Conservation (phyloP, 2,888 invertebrate genomes). For the Drosophila rubida region DNA sequence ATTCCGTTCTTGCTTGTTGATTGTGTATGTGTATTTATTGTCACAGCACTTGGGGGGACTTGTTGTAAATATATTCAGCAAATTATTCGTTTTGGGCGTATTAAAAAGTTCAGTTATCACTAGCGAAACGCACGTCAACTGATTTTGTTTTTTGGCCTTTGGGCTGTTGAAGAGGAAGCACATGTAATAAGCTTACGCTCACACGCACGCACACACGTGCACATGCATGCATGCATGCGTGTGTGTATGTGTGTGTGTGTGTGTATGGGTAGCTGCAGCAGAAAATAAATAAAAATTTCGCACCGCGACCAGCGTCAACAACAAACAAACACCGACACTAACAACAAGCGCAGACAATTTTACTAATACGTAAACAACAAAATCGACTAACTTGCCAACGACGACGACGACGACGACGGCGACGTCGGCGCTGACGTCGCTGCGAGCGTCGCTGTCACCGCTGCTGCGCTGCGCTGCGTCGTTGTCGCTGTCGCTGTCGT, state of each 20-base stretch:
- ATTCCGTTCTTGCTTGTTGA: background rate
- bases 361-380: slow-evolving; percentile 73
- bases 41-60: slow-evolving; percentile 29
- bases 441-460: slow-evolving; percentile 38
- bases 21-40: slow-evolving; percentile 10
- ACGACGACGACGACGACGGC: slow-evolving; percentile 10
- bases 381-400: slow-evolving; percentile 57
- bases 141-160: slow-evolving; percentile 44
- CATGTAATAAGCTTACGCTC: slow-evolving; percentile 47
- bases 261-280: slow-evolving; percentile 51
- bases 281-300: slow-evolving; percentile 78
- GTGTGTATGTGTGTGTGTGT: slow-evolving; percentile 17
- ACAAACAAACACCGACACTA: slow-evolving; percentile 77
- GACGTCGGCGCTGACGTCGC: slow-evolving; percentile 31
- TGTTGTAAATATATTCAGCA: slow-evolving; percentile 46
- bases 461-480: slow-evolving; percentile 34
- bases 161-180: slow-evolving; percentile 56
- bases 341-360: slow-evolving; percentile 68
- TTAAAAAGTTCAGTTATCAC: slow-evolving; percentile 62
- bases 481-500: slow-evolving; percentile 12
- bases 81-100: slow-evolving; percentile 17
- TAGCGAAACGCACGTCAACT: slow-evolving; percentile 70
- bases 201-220: slow-evolving; percentile 19
- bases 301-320: slow-evolving; percentile 81
- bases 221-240: slow-evolving; percentile 1